Conservation (phyloP, 2,113 vertebrate species). For the Salvelinus sp. region DNA sequence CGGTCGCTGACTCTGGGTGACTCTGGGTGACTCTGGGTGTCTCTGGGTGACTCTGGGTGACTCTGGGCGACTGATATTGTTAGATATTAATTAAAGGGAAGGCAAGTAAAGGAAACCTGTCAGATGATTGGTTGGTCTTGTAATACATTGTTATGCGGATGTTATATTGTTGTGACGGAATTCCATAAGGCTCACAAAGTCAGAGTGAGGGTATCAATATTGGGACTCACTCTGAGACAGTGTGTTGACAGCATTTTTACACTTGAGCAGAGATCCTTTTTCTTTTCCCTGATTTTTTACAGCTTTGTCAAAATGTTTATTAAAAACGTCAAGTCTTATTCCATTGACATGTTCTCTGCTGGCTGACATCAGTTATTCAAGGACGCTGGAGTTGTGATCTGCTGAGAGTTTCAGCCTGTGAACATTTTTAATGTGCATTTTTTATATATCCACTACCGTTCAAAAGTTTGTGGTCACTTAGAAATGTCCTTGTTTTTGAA, state of each 20-base stretch:
- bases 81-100: no score
- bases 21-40: no score
- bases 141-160: no score
- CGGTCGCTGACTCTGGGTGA: not conserved
- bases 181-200: slow-evolving; percentile 5
- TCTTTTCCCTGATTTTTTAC: slow-evolving; percentile 13
- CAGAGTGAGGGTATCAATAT: slow-evolving; percentile 8
- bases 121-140: no score
- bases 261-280: not conserved
- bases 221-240: slow-evolving; percentile 25
- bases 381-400: slow-evolving; percentile 39
- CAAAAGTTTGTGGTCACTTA: no score
- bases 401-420: not conserved
- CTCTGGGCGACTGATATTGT: no score
- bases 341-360: slow-evolving; percentile 37
- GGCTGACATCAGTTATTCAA: slow-evolving; percentile 15
- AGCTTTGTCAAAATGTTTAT: slow-evolving; percentile 54
- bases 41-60: no score
- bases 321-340: slow-evolving; percentile 56
- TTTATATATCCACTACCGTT: no score
- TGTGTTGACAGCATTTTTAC: not conserved
- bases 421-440: not conserved
- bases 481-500: no score
- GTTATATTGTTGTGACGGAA: no score
- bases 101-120: no score